Evolutionary conservation across 2,797 vertebrate genomes (phyloP), one percentile per base, ranked within the genome.

Genomic region (Helostoma temminkii): DNA sequence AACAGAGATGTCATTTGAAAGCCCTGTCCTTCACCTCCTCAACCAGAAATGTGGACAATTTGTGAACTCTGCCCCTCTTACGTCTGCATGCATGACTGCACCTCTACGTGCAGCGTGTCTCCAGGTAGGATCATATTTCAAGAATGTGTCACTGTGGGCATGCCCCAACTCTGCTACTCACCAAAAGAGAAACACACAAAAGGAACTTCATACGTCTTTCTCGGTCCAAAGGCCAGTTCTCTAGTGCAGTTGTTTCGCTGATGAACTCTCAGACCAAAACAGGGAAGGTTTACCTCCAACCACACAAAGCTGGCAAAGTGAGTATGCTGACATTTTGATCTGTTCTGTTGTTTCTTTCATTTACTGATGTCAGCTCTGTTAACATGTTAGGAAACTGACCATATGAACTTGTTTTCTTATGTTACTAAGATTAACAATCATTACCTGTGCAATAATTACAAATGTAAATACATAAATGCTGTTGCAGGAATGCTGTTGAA

Each of bases 301-400:
- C 89, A 3, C 89, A 73, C 48, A 94, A 89, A 86, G 50, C 89
- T 47, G 92, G 87, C 1, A 93, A 93, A 84, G 94, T 95, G 74
- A 94, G 92, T 84, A 65, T 9, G 14, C 6, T 4, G 3, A 12
- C 14, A 28, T 49, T n/a, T 2, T n/a, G 1, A 46, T 42, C 3
- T 21, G 16, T 28, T 28, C 37, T 18, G 9, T n/a, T 32, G 25
- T 25, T 37, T 6, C 42, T 8, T 14, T 24, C 9, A 14, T 6
- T 16, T 32, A 9, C n/a, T n/a, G n/a, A n/a, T n/a, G n/a, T n/a
- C n/a, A n/a, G n/a, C 32, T 32, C 32, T n/a, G 9, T 16, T 22
- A 2, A 26, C 36, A 24, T 6, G 4, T 16, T 34, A n/a, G 18
- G 6, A 4, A 2, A 14, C 22, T 50, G 2, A 30, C 14, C 16